phyloP scores from a whole-genome alignment of 2,888 invertebrate species.

The Tethea ocularis region DNA sequence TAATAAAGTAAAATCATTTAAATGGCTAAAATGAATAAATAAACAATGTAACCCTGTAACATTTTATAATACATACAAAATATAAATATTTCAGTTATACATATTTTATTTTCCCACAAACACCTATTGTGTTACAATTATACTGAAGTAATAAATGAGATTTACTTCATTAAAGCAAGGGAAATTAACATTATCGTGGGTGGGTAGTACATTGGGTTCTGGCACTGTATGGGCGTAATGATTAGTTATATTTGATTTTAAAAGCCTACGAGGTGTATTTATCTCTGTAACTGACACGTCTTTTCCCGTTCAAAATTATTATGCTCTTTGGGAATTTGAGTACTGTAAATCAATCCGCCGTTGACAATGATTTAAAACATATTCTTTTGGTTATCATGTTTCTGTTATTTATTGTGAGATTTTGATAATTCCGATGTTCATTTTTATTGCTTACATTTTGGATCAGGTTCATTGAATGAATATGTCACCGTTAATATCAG shows the following conservation, averaged over 20 bases:
- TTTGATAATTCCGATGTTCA: constrained; percentile 39
- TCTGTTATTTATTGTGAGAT: constrained; percentile 50
- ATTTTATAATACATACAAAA: constrained; percentile 33
- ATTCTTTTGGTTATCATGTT: constrained; percentile 41
- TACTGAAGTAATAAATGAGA: constrained; percentile 59
- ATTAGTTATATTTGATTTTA: constrained; percentile 11
- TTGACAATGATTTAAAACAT: constrained; percentile 35
- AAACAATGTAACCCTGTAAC: constrained; percentile 38
- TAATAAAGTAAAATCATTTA: not conserved
- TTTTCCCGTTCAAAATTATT: constrained; percentile 7
- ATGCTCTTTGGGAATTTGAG: constrained; percentile 12
- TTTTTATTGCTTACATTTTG: not conserved
- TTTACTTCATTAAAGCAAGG: constrained; percentile 59
- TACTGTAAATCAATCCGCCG: constrained; percentile 25
- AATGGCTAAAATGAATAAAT: not conserved
- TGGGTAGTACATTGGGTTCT: constrained; percentile 44
- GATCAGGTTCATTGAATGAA: constrained; percentile 1
- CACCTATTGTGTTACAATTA: constrained; percentile 55
- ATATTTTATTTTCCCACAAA: constrained; percentile 62
- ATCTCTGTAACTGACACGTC: constrained; percentile 7
- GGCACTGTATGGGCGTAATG: constrained; percentile 18
- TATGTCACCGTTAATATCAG: not conserved
- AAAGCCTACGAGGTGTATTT: constrained; percentile 11
- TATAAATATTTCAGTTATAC: constrained; percentile 28
- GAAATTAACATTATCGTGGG: constrained; percentile 62